Evolutionary conservation across 1,140 invertebrate species (phyloP), one percentile per base, ranked within the genome.

Genomic region (Magallana angulata): DNA sequence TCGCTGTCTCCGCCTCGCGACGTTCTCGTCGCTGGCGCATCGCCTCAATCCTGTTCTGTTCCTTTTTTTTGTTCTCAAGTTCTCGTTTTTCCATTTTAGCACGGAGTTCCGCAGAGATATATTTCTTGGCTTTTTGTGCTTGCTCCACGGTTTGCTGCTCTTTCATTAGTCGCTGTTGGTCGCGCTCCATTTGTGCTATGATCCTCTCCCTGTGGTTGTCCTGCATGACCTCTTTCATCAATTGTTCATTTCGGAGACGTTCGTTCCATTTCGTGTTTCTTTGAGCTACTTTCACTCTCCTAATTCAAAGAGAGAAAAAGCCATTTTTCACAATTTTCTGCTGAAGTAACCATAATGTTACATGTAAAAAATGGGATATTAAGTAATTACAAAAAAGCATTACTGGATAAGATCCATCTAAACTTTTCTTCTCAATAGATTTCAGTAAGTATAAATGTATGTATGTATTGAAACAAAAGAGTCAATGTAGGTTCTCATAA

Each of bases 131-230:
- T 76, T 94, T 93, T 16, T 92, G 84, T 6, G 92, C 86, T 57
- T 87, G 85, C 12, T 91, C 84, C 11, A 94, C 90, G 36, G 90
- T 89, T 24, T 88, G n/a, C 59, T 92, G 90, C 87, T 94, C 92
- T 60, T 92, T 86, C 9, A 87, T 18, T 56, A 94, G 92, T 24
- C 91, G 90, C 11, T 94, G 90, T 9, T 89, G 84, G 18, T 94
- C 93, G 18, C 90, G 88, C 2, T 91, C 89, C 56, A 94, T 87
- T 86, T 94, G 93, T 8, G 85, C 89, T 9, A 88, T 36, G 30
- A 94, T 89, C 56, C 92, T 84, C 30, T 94, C 91, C 16, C 92
- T 87, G 82, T 94, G 94, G 9, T 92, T 90, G 85, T 94, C 94
- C 64, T 92, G 88, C 93, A 94, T 94, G 16, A 92, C 30, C 12